Base-by-base conservation (phyloP, 2,888 invertebrate genomes). In the Drosophila phalerata region DNA sequence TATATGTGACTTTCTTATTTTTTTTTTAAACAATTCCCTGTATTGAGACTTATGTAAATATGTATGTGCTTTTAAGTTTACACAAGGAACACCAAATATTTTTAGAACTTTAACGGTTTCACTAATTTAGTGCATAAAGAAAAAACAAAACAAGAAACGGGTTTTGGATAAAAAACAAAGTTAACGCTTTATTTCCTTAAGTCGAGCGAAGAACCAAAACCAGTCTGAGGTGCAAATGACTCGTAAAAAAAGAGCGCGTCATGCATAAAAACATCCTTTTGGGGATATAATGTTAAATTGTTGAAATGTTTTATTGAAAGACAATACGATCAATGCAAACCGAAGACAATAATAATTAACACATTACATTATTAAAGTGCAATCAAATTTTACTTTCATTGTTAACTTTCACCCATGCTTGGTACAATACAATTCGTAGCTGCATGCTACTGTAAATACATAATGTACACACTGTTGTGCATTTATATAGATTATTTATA, bases 141-240 rank as follows among this genome's bases (percentile, higher is more conserved):
- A 19, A 9, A 34, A 13, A 25, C 52, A 34, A 13, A 25, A 60
- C 8, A 38, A 19, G 25, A 53, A 71, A 72, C 75, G 30, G 42
- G 72, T 75, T 74, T 75, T 9, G 47, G 28, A 52, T 15, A 45
- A 30, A 65, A 65, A 40, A 60, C 19, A 40, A 47, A 43, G 9
- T 17, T 19, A 28, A 47, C 22, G 9, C 13, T 32, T 9, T 22
- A 32, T 47, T 47, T 51, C 56, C 56, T 43, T 45, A 22, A 47
- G 47, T 47, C 28, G 19, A 17, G 1, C 30, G 28, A 43, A 65
- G 45, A 72, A 68, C 60, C 60, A 49, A 19, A 49, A 49, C 52
- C 37, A 65, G 73, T 65, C 48, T 43, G 28, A 32, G 52, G 30
- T 30, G 28, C 22, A 52, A 52, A 38, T 52, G 25, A 22, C 1